Evolutionary conservation across 2,797 vertebrate species (phyloP), one percentile per base, ranked within the genome.

Genomic region (Pangasius djambal): DNA sequence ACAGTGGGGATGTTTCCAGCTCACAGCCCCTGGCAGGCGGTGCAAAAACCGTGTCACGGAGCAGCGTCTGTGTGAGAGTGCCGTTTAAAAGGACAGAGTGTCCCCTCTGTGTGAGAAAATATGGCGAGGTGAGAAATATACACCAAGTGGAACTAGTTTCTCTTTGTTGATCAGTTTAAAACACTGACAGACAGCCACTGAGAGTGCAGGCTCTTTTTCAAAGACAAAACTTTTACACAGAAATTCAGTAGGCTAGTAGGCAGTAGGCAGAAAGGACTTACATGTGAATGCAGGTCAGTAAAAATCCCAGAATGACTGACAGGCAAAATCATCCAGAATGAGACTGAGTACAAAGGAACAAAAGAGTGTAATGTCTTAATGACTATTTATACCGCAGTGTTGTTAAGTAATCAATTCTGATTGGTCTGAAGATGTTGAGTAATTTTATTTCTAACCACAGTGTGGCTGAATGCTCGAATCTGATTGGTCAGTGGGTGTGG

Each of bases 1-100:
- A 89, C 91, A 72, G 90, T 88, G 40, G 91, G 93, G 91, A 82
- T 57, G 86, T 79, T 67, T 86, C 57, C 87, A 89, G 87, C 89
- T 90, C 65, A 75, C n/a, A 50, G 34, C 88, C 6, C 74, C 77
- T 40, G 37, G 89, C 87, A 89, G 77, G 84, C 82, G 72, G 74
- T 87, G 20, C 59, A 81, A 70, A 57, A 63, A 63, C 34, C n/a
- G 74, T 67, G 77, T 37, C 87, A 48, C 12, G 4, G 61, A 78
- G 77, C 40, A 52, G n/a, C 61, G 25, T 44, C 59, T 52, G 75
- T 63, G 88, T 59, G 25, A 74, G 69, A 34, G 55, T 15, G 20
- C 34, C n/a, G 86, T 84, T 61, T 67, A 84, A 83, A 75, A 37
- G 48, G 78, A 72, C 72, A 83, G 31, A 10, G 50, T 50, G 63